Evolutionary conservation across 2,797 vertebrate species (phyloP).

Genomic region (Ciconia nigra): DNA sequence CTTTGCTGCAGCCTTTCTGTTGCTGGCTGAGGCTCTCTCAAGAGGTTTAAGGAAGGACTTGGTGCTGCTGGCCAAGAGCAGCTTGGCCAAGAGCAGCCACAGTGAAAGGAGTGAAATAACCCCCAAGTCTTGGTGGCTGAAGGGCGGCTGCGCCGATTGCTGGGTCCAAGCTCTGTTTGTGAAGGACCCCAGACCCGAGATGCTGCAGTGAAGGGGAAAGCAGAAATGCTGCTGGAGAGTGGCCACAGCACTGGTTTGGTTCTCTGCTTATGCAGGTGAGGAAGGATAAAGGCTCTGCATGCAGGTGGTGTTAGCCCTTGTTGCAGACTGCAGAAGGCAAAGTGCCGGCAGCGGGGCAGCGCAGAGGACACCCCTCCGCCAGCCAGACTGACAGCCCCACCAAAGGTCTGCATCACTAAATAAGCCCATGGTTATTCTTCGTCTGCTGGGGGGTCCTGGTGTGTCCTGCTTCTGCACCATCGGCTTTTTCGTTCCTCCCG

Average conservation of each 20-base stretch:
- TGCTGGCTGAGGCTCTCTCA: neutral
- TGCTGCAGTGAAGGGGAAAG: neutral
- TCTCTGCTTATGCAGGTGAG: neutral
- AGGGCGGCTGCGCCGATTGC: rapidly evolving
- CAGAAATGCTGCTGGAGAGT: neutral
- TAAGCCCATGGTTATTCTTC: neutral
- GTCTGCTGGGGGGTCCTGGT: neutral
- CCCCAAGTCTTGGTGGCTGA: neutral
- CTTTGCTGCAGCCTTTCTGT: neutral
- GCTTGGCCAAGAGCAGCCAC: neutral
- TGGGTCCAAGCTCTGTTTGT: neutral
- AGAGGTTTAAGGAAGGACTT: neutral
- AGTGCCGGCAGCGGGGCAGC: rapidly evolving
- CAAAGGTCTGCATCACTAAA: neutral
- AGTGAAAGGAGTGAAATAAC: neutral
- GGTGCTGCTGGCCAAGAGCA: neutral
- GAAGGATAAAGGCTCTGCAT: neutral
- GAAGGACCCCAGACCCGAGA: neutral
- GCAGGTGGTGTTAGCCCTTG: no score
- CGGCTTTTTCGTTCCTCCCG: neutral
- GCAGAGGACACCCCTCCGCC: neutral
- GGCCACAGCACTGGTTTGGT: neutral
- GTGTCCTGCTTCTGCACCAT: neutral
- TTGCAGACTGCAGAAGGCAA: neutral
- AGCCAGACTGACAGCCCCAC: neutral